These are phyloP conservation scores for Caranx melampygus DNA, from an alignment of 2,113 vertebrate genomes.

Conservation along the genomic window DNA sequence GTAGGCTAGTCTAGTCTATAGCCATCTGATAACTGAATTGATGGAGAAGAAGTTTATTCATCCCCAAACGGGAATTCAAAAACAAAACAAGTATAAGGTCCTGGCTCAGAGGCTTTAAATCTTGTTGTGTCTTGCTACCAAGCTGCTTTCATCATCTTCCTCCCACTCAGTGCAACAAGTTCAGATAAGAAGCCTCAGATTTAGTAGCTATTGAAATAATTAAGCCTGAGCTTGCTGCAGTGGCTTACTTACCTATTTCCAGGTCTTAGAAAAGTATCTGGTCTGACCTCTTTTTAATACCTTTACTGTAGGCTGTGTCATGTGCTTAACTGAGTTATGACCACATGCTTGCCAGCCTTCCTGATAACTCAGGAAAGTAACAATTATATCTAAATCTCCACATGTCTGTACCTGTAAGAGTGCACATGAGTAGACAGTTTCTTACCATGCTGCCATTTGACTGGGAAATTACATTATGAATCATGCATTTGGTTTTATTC, in stretches of 20 bases:
- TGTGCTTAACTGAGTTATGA: background rate
- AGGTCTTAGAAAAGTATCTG: conserved; percentile 16
- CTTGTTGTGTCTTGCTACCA: background rate
- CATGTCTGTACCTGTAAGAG: background rate
- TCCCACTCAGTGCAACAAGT: conserved; percentile 17
- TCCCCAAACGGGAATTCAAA: no score
- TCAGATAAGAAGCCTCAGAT: conserved; percentile 20
- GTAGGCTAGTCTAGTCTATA: no score
- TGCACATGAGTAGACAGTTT: background rate
- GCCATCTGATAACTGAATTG: no score
- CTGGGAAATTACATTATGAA: background rate
- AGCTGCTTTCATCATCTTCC: background rate
- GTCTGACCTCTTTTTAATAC: conserved; percentile 14
- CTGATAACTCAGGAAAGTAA: background rate
- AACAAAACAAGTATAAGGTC: no score
- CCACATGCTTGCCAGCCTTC: background rate
- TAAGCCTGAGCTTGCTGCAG: conserved; percentile 17
- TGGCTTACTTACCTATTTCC: conserved; percentile 20
- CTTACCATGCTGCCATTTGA: background rate
- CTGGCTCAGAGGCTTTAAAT: background rate
- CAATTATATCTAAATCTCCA: background rate
- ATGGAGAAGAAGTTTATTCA: no score
- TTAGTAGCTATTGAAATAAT: conserved; percentile 37
- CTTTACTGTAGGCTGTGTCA: background rate
- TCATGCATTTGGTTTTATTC: background rate